A percentile compares a stretch with the other conserved stretches of the same genome.
Evolutionary conservation across 2,113 vertebrate species (phyloP).

Genomic region (Odontesthes bonariensis): DNA sequence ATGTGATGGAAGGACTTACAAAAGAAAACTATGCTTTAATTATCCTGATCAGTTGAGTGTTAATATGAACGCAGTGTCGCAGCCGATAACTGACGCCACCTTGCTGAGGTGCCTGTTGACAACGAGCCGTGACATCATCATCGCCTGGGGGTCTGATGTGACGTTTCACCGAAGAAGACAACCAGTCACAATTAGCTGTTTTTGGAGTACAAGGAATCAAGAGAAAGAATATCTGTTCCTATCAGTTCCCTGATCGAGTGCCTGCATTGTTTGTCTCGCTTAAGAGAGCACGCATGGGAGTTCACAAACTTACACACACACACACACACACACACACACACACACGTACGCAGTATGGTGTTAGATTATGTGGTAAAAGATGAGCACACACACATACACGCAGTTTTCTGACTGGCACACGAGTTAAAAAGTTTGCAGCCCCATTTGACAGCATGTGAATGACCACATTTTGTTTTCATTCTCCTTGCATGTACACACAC

Average conservation of each 20-base stretch:
- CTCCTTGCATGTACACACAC: conserved; percentile 35
- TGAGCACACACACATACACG: conserved; percentile 17
- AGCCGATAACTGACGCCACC: background rate
- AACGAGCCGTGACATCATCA: conserved; percentile 6
- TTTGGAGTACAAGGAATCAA: conserved; percentile 42
- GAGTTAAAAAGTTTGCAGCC: conserved; percentile 21
- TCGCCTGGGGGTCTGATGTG: background rate
- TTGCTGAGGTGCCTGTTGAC: conserved; percentile 10
- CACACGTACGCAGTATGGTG: conserved; percentile 3
- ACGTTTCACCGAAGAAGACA: conserved; percentile 6
- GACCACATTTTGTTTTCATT: conserved; percentile 52
- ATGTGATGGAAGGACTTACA: conserved; percentile 40
- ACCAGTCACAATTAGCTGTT: conserved; percentile 34
- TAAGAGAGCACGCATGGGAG: conserved; percentile 78
- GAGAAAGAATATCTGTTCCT: conserved; percentile 74
- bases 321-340: conserved; percentile 14
- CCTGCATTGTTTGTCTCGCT: conserved; percentile 75
- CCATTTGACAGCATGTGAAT: conserved; percentile 77
- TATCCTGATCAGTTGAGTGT: conserved; percentile 38
- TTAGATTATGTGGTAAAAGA: conserved; percentile 17
- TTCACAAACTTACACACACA: conserved; percentile 8
- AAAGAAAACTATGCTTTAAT: conserved; percentile 57
- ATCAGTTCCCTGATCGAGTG: conserved; percentile 80
- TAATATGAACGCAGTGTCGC: conserved; percentile 14
- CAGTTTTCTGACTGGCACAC: background rate